phyloP scores from a whole-genome alignment of 1,140 invertebrate species.

The Harpegnathos saltator region DNA sequence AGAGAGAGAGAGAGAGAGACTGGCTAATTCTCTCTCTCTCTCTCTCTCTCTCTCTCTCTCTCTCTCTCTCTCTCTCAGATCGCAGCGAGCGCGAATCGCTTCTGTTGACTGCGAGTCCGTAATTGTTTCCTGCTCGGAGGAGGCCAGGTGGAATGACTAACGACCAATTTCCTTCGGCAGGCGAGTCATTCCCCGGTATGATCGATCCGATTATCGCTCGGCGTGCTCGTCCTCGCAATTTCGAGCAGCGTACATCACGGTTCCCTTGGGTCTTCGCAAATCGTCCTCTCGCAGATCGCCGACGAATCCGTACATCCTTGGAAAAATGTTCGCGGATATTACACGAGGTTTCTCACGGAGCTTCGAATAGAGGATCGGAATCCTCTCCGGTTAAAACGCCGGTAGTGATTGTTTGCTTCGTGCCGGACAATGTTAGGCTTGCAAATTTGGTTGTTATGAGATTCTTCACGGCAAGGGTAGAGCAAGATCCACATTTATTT shows the following conservation, averaged over 20 bases:
- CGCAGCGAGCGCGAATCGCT: constrained; percentile 51
- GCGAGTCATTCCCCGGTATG: constrained; percentile 65
- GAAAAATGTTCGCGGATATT: constrained; percentile 14
- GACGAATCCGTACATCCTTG: constrained; percentile 1
- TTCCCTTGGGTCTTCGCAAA: constrained; percentile 42
- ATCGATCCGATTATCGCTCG: constrained; percentile 68
- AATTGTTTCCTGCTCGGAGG: constrained; percentile 71
- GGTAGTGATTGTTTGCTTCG: constrained; percentile 19
- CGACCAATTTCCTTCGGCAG: constrained; percentile 71
- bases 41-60: too few species aligned
- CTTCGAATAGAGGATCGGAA: constrained; percentile 10
- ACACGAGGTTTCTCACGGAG: constrained; percentile 22
- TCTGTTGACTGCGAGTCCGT: constrained; percentile 66
- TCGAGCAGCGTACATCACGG: constrained; percentile 45
- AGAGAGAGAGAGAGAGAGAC: background rate
- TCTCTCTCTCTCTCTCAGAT: constrained; percentile 4
- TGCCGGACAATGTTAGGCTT: background rate
- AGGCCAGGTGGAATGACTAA: constrained; percentile 68
- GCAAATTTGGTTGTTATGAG: background rate
- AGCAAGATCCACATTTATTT: background rate
- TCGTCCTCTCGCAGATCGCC: constrained; percentile 15
- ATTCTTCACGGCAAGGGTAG: background rate
- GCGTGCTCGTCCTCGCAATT: constrained; percentile 52
- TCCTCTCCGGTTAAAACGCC: background rate
- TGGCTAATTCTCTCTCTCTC: too few species aligned